Evolutionary conservation across 2,113 vertebrate species (phyloP), one percentile per base, ranked within the genome.

Genomic region (Oryzias celebensis): DNA sequence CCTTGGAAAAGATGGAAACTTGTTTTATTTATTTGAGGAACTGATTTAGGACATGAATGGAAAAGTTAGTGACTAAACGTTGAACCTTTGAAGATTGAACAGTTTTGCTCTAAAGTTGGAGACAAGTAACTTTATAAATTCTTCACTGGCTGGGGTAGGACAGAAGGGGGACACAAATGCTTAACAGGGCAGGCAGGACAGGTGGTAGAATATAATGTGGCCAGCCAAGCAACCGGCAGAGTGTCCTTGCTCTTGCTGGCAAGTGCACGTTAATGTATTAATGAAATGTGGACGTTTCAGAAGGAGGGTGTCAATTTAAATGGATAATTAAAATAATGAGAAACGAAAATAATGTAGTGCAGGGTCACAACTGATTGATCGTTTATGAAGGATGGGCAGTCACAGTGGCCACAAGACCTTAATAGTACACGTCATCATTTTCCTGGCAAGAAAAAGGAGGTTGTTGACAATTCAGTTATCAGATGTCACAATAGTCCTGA

Each of bases 291-390:
- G 83, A 91, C 85, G 73, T 79, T 57, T 16, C 63, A 14, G 68
- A 58, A 42, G 56, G 64, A 66, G 62, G 78, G 91, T 86, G 91
- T 92, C 92, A 92, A 94, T 93, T 94, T 93, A 95, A 95, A 96
- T 90, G 90, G 89, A 69, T 93, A 93, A 96, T 96, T 96, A 95
- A 93, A 93, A 94, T 95, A 96, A 96, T 92, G 92, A 94, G 92
- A 86, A 91, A 93, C 89, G 92, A 94, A 92, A 92, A 94, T 91
- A 91, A 94, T 94, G 94, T 95, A 92, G 93, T 91, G 93, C 89
- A 80, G 84, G 95, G 95, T 95, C 95, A 93, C 88, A 91, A 91
- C 92, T 94, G 93, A 96, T 97, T 95, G 94, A 96, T 95, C 92
- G 90, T 91, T 93, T 91, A 93, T 94, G 93, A 94, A 95, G 92